Percentiles rank a stretch among this genome's conserved stretches.
These are phyloP conservation scores for Helarctos malayanus DNA, from an alignment of 2,797 vertebrate genomes.

Conservation along the genomic window DNA sequence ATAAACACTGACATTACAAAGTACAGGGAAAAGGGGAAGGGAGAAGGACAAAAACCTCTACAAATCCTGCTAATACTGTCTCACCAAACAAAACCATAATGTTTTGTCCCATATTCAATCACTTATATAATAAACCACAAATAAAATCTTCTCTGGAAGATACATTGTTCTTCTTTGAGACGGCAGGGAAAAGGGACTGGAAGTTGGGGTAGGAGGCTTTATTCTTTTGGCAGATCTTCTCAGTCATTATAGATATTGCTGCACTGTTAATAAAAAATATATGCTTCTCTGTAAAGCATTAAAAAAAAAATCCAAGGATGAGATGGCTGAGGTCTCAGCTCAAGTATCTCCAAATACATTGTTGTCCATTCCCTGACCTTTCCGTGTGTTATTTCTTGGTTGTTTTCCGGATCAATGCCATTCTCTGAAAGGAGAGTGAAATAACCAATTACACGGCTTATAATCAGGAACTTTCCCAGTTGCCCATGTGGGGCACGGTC, in stretches of 20 bases:
- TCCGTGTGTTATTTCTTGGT: constrained; percentile 96
- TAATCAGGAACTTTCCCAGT: background rate
- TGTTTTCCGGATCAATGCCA: constrained; percentile 99
- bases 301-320: constrained; percentile 88
- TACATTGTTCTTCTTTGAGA: constrained; percentile 77
- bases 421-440: constrained; percentile 93
- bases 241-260: constrained; percentile 89
- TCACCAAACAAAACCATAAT: constrained; percentile 85
- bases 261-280: constrained; percentile 89
- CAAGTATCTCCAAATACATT: constrained; percentile 83
- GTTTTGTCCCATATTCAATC: constrained; percentile 85
- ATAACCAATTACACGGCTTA: background rate
- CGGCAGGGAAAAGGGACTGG: constrained; percentile 70
- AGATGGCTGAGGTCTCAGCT: constrained; percentile 82
- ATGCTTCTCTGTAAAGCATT: constrained; percentile 91
- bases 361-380: constrained; percentile 76
- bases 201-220: constrained; percentile 75
- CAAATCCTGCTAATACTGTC: constrained; percentile 90
- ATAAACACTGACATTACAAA: constrained; percentile 93
- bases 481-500: background rate
- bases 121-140: constrained; percentile 87
- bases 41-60: constrained; percentile 87
- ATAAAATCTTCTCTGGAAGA: constrained; percentile 86
- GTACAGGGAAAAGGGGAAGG: constrained; percentile 82
- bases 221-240: constrained; percentile 89